Evolutionary conservation across 2,888 invertebrate species (phyloP), one percentile per base, ranked within the genome.

Genomic region (Atethmia centrago): DNA sequence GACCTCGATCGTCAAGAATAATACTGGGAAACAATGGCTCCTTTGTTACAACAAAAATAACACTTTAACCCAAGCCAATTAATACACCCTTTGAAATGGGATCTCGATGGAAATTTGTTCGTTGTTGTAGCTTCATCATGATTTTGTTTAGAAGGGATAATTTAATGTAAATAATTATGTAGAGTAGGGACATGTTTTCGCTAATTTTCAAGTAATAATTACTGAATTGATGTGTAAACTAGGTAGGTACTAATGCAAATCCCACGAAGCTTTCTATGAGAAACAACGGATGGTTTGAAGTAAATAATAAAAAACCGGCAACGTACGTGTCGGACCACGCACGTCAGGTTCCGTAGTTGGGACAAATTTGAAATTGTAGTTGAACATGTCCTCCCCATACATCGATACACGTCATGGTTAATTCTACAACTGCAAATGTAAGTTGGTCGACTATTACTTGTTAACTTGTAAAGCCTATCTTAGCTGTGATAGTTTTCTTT

Each of bases 1-100:
- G 86, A 82, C 86, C 86, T 87, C 83, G 83, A 82, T 80, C 70
- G 79, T 67, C 53, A 66, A 74, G 77, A 83, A 79, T 80, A 83
- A 85, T 82, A 77, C 51, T 70, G 74, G 61, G 67, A 67, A 82
- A 85, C 80, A 87, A 83, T 79, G 21, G 77, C 59, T 67, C 67
- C 75, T 80, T 80, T 85, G 80, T 77, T 77, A 47, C 53, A 69
- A 74, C 68, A 79, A 70, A 79, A 79, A 84, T 79, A 80, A 77
- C 66, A 78, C 71, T 74, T 71, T 80, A 66, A 70, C 51, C 58
- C 55, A 47, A 42, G 61, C 63, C 66, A 75, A 80, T 75, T 74
- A 77, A 74, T 61, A 68, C 28, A 72, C 62, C 73, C 73, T 77
- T 77, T 71, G 69, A 56, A 72, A 69, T 73, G 65, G 55, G 47